A percentile compares a stretch with the other conserved stretches of the same genome.
These are phyloP conservation scores for Bruchidius siliquastri DNA, from an alignment of 2,888 invertebrate species.

Conservation along the genomic window DNA sequence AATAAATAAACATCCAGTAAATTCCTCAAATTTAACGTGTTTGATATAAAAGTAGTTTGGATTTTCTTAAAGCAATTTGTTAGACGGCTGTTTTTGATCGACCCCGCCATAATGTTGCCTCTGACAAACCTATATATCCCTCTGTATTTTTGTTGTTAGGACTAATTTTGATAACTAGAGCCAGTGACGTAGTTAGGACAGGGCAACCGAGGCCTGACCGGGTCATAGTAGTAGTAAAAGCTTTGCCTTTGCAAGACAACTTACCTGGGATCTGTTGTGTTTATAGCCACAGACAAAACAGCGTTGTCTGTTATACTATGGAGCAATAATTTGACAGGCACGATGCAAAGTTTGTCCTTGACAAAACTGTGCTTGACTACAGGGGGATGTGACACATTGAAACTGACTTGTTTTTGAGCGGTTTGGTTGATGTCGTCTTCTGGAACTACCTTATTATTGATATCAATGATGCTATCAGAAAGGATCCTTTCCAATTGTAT, in stretches of 20 bases:
- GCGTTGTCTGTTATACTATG: conserved; percentile 60
- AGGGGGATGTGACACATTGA: conserved; percentile 56
- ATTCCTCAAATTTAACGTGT: too few species aligned
- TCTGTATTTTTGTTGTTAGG: too few species aligned
- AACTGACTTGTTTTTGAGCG: conserved; percentile 49
- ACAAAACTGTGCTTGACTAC: conserved; percentile 61
- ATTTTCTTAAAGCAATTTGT: too few species aligned
- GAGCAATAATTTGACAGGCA: conserved; percentile 63
- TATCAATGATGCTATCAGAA: conserved; percentile 23
- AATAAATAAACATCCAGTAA: too few species aligned
- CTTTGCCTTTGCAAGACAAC: conserved; percentile 19
- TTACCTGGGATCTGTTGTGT: conserved; percentile 45
- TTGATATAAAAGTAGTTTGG: too few species aligned
- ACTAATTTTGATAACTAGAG: too few species aligned
- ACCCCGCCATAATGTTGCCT: too few species aligned
- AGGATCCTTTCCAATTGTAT: conserved; percentile 24
- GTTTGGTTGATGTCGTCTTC: conserved; percentile 21
- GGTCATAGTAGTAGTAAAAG: conserved; percentile 22
- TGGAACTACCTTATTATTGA: conserved; percentile 21
- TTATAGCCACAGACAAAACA: conserved; percentile 51
- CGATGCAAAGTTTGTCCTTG: conserved; percentile 56
- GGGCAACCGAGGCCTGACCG: too few species aligned
- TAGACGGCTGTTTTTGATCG: too few species aligned
- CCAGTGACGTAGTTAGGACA: too few species aligned
- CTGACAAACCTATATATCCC: too few species aligned